phyloP scores from a whole-genome alignment of 2,797 vertebrate genomes.

The Falco novaeseelandiae region DNA sequence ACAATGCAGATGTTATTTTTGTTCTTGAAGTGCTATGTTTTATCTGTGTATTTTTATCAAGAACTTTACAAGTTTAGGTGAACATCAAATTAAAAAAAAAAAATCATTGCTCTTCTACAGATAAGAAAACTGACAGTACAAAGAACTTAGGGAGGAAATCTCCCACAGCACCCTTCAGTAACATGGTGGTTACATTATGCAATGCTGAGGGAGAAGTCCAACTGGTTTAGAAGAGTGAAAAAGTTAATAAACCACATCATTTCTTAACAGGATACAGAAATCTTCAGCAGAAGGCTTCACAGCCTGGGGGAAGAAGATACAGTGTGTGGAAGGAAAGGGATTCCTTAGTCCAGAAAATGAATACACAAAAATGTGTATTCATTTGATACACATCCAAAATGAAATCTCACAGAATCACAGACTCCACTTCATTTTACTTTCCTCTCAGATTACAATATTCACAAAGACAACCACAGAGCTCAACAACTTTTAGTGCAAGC shows the following conservation, averaged over 20 bases:
- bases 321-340: background rate
- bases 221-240: background rate
- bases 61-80: background rate
- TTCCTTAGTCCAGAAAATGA: background rate
- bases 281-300: background rate
- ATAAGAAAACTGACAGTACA: background rate
- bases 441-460: background rate
- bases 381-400: background rate
- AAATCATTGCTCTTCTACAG: background rate
- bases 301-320: background rate
- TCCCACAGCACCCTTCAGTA: background rate
- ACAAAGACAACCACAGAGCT: background rate
- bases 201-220: background rate
- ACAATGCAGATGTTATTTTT: background rate
- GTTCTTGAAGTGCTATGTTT: background rate
- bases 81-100: background rate
- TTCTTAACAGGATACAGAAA: background rate
- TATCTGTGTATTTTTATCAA: background rate
- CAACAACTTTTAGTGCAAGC: background rate
- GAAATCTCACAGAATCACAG: background rate
- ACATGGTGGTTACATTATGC: background rate
- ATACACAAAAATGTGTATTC: background rate
- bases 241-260: background rate
- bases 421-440: background rate
- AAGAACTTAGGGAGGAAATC: background rate